These are phyloP conservation scores for Drosophila pseudotakahashii DNA, from an alignment of 2,888 invertebrate genomes.

Conservation along the genomic window DNA sequence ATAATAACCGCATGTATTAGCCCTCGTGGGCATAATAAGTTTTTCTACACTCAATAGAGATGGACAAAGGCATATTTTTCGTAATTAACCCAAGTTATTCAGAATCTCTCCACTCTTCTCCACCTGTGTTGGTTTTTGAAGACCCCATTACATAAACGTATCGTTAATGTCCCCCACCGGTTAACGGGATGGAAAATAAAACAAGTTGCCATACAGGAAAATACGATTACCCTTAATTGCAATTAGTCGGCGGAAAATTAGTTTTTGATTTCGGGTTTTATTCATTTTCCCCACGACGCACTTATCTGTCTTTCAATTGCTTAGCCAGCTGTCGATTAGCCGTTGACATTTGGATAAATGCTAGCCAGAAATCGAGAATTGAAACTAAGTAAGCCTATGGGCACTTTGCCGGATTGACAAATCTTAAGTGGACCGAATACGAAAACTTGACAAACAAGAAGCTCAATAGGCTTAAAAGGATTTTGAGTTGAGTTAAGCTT, in stretches of 20 bases:
- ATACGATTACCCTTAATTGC: slow-evolving; percentile 39
- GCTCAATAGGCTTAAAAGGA: slow-evolving; percentile 21
- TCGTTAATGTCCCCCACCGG: slow-evolving; percentile 19
- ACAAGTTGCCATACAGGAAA: slow-evolving; percentile 27
- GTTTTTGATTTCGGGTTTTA: slow-evolving; percentile 33
- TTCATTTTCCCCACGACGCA: slow-evolving; percentile 9
- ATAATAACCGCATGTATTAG: slow-evolving; percentile 61
- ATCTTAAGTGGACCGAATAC: slow-evolving; percentile 31
- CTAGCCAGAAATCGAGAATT: slow-evolving; percentile 29
- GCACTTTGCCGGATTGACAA: slow-evolving; percentile 30
- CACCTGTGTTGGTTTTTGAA: slow-evolving; percentile 6
- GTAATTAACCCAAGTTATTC: slow-evolving; percentile 8
- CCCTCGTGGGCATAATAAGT: slow-evolving; percentile 56
- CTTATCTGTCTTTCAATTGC: slow-evolving; percentile 34
- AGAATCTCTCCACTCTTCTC: slow-evolving; percentile 12
- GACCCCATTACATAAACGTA: slow-evolving; percentile 33
- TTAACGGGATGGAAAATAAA: not conserved
- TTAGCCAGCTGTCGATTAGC: slow-evolving; percentile 35
- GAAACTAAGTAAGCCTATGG: slow-evolving; percentile 30
- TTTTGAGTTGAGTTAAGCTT: slow-evolving; percentile 10
- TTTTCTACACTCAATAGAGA: slow-evolving; percentile 37
- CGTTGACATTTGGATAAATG: slow-evolving; percentile 33
- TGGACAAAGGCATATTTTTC: slow-evolving; percentile 21
- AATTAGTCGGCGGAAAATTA: slow-evolving; percentile 36
- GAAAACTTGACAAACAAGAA: slow-evolving; percentile 21